These are phyloP conservation scores for Pangasius krempfi DNA, from an alignment of 2,797 vertebrate genomes.

Conservation along the genomic window DNA sequence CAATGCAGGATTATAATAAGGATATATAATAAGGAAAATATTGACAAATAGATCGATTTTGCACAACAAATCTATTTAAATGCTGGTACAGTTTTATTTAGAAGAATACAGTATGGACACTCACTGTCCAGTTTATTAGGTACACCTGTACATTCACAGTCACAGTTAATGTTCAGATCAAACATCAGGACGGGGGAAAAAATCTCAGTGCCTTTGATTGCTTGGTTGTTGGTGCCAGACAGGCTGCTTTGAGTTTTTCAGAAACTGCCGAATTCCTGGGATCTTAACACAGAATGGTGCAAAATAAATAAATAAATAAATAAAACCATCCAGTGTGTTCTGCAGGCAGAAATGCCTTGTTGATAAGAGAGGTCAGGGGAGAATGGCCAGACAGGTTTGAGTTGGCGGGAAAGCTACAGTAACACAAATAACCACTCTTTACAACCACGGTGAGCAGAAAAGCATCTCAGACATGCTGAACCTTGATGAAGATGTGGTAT, in stretches of 20 bases:
- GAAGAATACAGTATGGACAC: not conserved
- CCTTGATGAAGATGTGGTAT: not conserved
- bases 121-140: not conserved
- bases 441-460: not conserved
- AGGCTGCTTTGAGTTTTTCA: not conserved
- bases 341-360: not conserved
- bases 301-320: no score
- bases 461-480: not conserved
- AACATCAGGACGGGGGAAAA: not conserved
- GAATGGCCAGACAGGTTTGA: not conserved
- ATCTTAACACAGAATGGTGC: not conserved
- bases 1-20: not conserved
- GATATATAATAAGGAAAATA: conserved; percentile 3
- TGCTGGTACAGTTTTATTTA: not conserved
- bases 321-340: not conserved
- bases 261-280: not conserved
- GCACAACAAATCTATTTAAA: conserved; percentile 13
- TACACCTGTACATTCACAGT: not conserved
- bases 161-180: not conserved
- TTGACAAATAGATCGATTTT: conserved; percentile 5
- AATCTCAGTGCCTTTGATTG: not conserved
- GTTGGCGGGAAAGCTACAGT: not conserved
- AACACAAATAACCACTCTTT: not conserved
- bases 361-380: not conserved
- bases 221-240: not conserved